Evolutionary conservation across 2,113 vertebrate species (phyloP).

Genomic region (Ahaetulla prasina): DNA sequence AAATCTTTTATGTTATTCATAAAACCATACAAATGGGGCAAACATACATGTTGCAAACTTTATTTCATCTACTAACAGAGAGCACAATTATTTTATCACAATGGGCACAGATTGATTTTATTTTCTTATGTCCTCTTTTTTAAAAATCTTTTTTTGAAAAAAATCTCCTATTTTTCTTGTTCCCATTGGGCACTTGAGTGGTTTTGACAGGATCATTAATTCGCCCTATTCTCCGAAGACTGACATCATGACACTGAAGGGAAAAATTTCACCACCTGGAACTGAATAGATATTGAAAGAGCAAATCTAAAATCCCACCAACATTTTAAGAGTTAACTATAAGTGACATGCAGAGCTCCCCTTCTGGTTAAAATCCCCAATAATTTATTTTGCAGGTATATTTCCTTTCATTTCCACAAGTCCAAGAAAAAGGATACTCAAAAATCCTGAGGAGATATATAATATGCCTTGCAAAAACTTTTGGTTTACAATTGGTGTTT

Average conservation of each 20-base stretch:
- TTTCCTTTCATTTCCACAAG: slow-evolving; percentile 24
- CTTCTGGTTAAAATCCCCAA: slow-evolving; percentile 21
- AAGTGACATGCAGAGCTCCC: slow-evolving; percentile 1
- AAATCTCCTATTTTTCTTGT: slow-evolving; percentile 20
- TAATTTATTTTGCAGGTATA: slow-evolving; percentile 16
- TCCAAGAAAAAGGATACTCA: background rate
- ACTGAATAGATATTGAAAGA: slow-evolving; percentile 32
- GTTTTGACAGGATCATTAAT: slow-evolving; percentile 41
- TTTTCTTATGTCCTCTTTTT: background rate
- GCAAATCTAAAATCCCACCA: slow-evolving; percentile 33
- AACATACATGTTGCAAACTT: background rate
- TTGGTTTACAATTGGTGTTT: background rate
- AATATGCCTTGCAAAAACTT: background rate
- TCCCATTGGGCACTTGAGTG: slow-evolving; percentile 11
- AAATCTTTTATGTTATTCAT: background rate
- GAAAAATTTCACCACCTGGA: slow-evolving; percentile 37
- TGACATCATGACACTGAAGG: slow-evolving; percentile 23
- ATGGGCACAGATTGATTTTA: background rate
- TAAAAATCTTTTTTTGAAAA: background rate
- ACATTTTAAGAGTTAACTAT: background rate
- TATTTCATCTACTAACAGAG: background rate
- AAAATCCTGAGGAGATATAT: background rate
- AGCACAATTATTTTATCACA: background rate
- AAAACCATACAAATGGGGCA: background rate
- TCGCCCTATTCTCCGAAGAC: background rate